Evolutionary conservation across 2,113 vertebrate species (phyloP).

Genomic region (Nibea coibor): DNA sequence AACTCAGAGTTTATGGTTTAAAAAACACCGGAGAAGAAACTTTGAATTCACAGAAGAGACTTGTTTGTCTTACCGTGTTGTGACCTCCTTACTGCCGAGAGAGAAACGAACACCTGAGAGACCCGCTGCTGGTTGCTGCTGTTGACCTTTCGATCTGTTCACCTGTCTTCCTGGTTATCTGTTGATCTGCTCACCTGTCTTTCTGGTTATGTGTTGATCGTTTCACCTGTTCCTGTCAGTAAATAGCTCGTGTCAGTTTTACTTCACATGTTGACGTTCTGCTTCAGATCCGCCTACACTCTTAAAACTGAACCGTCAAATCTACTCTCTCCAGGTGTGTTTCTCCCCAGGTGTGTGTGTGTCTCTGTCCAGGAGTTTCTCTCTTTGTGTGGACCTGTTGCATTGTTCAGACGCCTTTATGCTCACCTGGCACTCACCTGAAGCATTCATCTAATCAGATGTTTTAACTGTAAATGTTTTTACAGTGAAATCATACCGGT

Average conservation of each 20-base stretch:
- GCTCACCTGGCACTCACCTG: neutral
- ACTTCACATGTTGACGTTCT: neutral
- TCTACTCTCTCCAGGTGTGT: neutral
- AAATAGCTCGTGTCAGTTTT: neutral
- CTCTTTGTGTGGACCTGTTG: neutral
- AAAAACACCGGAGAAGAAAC: no score
- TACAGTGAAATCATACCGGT: conserved; percentile 41
- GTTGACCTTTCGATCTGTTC: neutral
- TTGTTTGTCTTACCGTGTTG: conserved; percentile 1
- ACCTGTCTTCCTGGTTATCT: neutral
- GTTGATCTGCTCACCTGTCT: neutral
- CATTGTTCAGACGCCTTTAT: no score
- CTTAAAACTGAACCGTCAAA: neutral
- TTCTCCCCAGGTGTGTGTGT: neutral
- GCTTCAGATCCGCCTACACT: conserved; percentile 17
- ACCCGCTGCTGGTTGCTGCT: neutral
- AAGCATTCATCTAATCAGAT: conserved; percentile 1
- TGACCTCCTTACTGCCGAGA: neutral
- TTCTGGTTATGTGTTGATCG: neutral
- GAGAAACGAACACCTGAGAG: neutral
- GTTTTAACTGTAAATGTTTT: conserved; percentile 18
- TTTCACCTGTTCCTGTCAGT: neutral
- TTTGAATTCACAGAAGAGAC: no score
- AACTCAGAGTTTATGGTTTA: neutral
- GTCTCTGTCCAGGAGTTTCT: neutral